Base-by-base conservation (phyloP, 1,140 invertebrate genomes). In the Araneus ventricosus region DNA sequence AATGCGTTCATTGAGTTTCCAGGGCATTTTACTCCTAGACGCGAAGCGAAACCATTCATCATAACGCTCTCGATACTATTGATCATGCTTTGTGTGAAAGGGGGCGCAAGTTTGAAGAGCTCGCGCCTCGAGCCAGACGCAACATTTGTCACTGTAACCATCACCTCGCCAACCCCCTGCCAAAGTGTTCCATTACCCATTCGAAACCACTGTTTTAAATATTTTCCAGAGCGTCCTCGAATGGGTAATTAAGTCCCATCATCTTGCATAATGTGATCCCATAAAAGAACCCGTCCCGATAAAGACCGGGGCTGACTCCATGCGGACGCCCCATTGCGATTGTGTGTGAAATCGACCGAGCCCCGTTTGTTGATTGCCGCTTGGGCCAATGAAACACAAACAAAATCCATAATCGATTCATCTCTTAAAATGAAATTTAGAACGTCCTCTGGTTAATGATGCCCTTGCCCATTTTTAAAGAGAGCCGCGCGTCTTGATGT, bases 211-310 rank as follows among this genome's bases (percentile, higher is more conserved):
- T 67, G 45, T 89, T 89, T 52, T 89, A 89, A 89, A 79, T 89
- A 89, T 79, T 57, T 79, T 89, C 45, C 45, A 39, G 30, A 79
- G 70, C 61, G 59, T 89, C 70, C 39, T 79, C 39, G 41, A 67
- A 86, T 52, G 84, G 37, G 88, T 89, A 89, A 89, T 89, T 89
- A 89, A 89, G 88, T 2, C 61, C 41, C 88, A 89, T 79, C 88
- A 89, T 89, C 45, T 79, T 70, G 63, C 70, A 89, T 89, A 89
- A 89, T 89, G 88, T 67, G 88, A 79, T 39, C 20, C 88, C 88
- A 89, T 89, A 89, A 89, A 89, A 89, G 88, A 27, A 39, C 34
- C 45, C 88, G 39, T 30, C 41, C 10, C 37, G 52, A 52, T 34
- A 86, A 30, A 52, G 45, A 22, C 52, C 14, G 30, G 14, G 80